A percentile compares a stretch with the other conserved stretches of the same genome.
Conservation (phyloP, 2,888 invertebrate species). For the Eupithecia insigniata region DNA sequence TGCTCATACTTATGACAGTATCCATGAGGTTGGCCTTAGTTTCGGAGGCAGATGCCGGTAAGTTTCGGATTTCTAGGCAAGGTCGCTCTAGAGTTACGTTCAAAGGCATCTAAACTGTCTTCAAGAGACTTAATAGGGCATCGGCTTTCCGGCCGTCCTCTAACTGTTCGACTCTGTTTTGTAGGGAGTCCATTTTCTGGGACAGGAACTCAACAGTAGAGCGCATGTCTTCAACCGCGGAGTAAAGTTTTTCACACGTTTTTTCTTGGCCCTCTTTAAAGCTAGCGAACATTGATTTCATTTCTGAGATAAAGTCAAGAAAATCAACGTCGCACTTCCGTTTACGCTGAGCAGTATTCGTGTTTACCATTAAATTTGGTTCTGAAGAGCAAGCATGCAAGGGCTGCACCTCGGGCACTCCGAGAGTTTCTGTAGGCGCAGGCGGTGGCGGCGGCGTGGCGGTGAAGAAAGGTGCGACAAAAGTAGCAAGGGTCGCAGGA, state of each 20-base stretch:
- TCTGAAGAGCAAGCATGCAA: conserved; percentile 3
- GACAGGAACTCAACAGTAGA: background rate
- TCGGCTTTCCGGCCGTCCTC: background rate
- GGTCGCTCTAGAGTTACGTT: conserved; percentile 2
- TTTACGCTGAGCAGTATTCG: background rate
- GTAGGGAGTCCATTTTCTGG: conserved; percentile 1
- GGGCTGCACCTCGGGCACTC: background rate
- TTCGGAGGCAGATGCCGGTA: too few species aligned
- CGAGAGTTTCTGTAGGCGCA: background rate
- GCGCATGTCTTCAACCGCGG: conserved; percentile 5
- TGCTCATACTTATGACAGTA: too few species aligned
- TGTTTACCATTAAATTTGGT: background rate
- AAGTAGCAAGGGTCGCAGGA: background rate
- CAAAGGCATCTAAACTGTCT: background rate
- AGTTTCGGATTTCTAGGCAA: conserved; percentile 11
- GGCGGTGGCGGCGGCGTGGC: background rate
- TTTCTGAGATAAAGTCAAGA: conserved; percentile 8
- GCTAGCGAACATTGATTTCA: conserved; percentile 1
- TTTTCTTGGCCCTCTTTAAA: conserved; percentile 6
- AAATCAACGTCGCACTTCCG: background rate
- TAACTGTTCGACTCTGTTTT: background rate
- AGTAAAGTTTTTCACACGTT: background rate
- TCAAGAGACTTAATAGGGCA: conserved; percentile 1
- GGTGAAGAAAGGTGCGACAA: too few species aligned
- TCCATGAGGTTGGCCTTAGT: too few species aligned